Evolutionary conservation across 2,113 vertebrate species (phyloP).

Genomic region (Cichladusa arquata): DNA sequence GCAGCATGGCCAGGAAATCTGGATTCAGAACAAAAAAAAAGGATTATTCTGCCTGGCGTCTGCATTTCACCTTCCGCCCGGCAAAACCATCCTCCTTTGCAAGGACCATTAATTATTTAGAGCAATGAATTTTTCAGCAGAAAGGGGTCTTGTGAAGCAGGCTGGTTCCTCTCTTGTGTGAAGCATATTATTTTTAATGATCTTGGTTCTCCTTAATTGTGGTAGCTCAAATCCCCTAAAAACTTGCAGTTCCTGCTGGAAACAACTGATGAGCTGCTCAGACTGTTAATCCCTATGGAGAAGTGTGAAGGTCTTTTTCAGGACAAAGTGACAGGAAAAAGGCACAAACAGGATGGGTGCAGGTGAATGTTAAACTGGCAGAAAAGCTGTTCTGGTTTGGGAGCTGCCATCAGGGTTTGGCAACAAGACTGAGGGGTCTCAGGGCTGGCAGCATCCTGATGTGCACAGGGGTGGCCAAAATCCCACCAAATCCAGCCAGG

Average conservation of each 20-base stretch:
- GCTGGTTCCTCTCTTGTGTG: not conserved
- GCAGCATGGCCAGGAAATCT: accelerated
- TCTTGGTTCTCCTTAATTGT: constrained; percentile 20
- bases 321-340: not conserved
- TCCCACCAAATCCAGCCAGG: not conserved
- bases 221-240: not conserved
- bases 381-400: not conserved
- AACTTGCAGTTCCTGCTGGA: not conserved
- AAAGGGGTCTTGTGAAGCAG: constrained; percentile 37
- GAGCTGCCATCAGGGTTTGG: not conserved
- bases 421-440: not conserved
- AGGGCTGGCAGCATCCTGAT: not conserved
- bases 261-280: not conserved
- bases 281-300: not conserved
- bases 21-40: not conserved
- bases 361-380: not conserved
- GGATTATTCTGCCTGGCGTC: not conserved
- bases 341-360: not conserved
- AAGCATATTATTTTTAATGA: constrained; percentile 53
- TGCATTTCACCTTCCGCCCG: not conserved
- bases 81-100: constrained; percentile 1
- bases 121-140: constrained; percentile 57
- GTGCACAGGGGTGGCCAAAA: not conserved
- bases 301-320: not conserved
- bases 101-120: constrained; percentile 43